Conservation (phyloP, 2,797 vertebrate genomes). For the Xerus rutilus region DNA sequence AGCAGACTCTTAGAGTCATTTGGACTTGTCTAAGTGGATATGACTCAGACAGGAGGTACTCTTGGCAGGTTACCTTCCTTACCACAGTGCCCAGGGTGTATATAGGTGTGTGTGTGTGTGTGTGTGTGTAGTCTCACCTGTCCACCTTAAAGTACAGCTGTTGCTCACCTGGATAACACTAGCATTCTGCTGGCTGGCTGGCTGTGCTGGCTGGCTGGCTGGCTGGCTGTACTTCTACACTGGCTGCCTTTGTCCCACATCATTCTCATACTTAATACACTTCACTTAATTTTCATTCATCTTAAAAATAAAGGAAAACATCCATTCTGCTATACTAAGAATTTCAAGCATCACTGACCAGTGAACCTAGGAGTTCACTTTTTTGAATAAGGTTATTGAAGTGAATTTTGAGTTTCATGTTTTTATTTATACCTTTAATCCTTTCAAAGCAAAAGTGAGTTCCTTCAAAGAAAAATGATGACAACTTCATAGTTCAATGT, state of each 20-base stretch:
- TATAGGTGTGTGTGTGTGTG: too few relatives aligned
- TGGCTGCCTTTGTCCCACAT: too few relatives aligned
- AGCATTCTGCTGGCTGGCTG: background rate
- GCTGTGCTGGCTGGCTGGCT: too few relatives aligned
- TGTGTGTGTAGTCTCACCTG: too few relatives aligned
- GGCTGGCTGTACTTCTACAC: too few relatives aligned
- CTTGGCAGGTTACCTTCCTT: background rate
- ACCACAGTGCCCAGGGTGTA: background rate
- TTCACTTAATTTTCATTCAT: background rate
- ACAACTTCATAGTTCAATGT: background rate
- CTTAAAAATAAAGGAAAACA: background rate
- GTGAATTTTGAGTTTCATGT: background rate
- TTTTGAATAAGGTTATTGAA: background rate
- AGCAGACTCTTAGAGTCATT: background rate
- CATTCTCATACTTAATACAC: background rate
- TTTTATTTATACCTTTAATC: background rate
- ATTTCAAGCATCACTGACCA: background rate
- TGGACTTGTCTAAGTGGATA: background rate
- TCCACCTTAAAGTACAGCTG: background rate
- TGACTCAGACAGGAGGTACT: background rate
- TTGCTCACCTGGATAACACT: background rate
- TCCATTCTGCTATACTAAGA: background rate
- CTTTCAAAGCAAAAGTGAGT: slow-evolving; percentile 23
- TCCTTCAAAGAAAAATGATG: slow-evolving; percentile 23
- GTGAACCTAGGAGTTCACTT: background rate